Evolutionary conservation across 53 echinoderm and acorn worm genomes (phyloP), one percentile per base, ranked within the genome.

Genomic region (Henricia sp.): DNA sequence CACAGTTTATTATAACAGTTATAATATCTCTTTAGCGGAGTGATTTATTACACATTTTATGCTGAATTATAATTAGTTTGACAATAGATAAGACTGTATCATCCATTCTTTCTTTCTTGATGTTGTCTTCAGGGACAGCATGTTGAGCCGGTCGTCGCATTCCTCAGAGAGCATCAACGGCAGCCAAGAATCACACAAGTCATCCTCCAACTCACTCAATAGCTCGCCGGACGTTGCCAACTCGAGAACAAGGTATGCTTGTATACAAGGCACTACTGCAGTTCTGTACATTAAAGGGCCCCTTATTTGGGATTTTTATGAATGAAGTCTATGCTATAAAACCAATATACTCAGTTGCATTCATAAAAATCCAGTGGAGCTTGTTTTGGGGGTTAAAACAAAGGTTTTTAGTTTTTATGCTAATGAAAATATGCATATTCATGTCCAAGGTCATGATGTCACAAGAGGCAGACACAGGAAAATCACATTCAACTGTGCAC

Each of bases 161-260:
- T 93, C 96, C 29, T 96, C 96, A 52, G 96, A 96, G 76, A 96
- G 96, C 52, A 96, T 93, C 59, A 96, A 93, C 70, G 96, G 93
- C 42, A 96, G 96, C 83, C 96, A 96, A 84, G 95, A 92, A 63
- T 95, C 95, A 0, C 95, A 95, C 83, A 95, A 95, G 84, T 95
- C 95, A 52, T 95, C 95, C 85, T 95, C 95, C 19, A 95, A 95
- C 75, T 95, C 95, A n/a, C 90, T 95, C 48, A 95, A 95, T 74
- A 95, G 95, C 77, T 95, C 95, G 19, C 95, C 95, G 3, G 95
- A 95, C 72, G 86, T 95, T 19, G 88, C 85, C 57, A 78, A 80
- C 34, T 68, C 83, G 25, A 83, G 91, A 53, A 72, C 71, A 29
- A 70, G 68, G 73, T 73, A 36, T n/a, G n/a, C n/a, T n/a, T 24